A percentile compares a stretch with the other conserved stretches of the same genome.
Conservation (phyloP, 92 coral and sea anemone genomes). For the Bergia puertoricense region DNA sequence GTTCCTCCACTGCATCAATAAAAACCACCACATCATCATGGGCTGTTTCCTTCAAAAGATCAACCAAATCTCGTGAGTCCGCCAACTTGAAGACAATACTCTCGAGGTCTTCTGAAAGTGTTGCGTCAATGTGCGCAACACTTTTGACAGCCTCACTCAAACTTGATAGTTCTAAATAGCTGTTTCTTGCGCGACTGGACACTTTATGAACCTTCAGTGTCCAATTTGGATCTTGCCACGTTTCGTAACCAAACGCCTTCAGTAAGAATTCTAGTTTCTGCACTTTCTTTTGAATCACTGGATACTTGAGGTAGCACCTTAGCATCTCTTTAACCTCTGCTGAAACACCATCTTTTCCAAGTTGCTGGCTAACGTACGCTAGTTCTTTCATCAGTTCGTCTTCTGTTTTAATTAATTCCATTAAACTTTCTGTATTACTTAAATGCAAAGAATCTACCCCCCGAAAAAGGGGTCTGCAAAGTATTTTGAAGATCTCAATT, state of each 20-base stretch:
- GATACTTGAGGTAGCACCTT: conserved; percentile 44
- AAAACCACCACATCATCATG: conserved; percentile 83
- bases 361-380: conserved; percentile 36
- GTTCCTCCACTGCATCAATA: no score
- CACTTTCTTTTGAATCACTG: conserved; percentile 24
- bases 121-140: conserved; percentile 17
- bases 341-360: conserved; percentile 14
- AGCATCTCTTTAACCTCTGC: conserved; percentile 21
- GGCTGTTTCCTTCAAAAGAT: conserved; percentile 70
- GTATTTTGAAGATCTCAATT: neutral
- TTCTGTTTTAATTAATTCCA: conserved; percentile 18
- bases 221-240: neutral
- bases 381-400: no score
- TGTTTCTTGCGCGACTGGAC: neutral
- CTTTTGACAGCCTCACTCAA: conserved; percentile 22
- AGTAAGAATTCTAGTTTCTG: conserved; percentile 28
- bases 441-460: conserved; percentile 15
- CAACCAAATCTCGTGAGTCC: conserved; percentile 53
- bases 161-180: neutral
- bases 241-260: conserved; percentile 35
- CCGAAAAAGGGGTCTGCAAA: conserved; percentile 28
- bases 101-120: conserved; percentile 20
- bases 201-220: neutral
- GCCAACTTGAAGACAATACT: conserved; percentile 46
- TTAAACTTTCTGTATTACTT: neutral